Evolutionary conservation across 2,113 vertebrate genomes (phyloP), one percentile per base, ranked within the genome.

Genomic region (Rhinogobius similis): DNA sequence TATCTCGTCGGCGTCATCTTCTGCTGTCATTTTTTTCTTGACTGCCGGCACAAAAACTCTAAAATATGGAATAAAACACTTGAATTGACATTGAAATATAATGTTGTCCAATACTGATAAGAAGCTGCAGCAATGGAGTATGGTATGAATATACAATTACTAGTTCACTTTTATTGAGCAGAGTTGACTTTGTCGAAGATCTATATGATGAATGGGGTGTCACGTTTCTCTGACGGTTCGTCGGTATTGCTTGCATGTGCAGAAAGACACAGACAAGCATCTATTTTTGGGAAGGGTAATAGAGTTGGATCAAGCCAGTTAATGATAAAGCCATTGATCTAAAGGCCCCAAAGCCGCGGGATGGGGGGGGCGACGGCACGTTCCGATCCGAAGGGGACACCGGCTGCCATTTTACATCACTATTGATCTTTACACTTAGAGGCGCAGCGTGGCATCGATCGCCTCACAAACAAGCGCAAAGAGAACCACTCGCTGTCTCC

Each of bases 341-440:
- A 26, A 44, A 78, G 55, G 69, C 1, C 29, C 64, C 85, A 84
- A 62, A 78, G 68, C 23, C 62, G 36, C 53, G n/a, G 62, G 44
- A 66, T n/a, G n/a, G 43, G 36, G 53, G 70, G 24, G 48, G 73
- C 79, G 71, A 62, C 10, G 44, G 81, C 81, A 82, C 46, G 67
- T 82, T 79, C 44, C 66, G 76, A 68, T 69, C 79, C 65, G 74
- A 70, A 24, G 26, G 52, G 65, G 78, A 85, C 71, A 27, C 61
- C 1, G 72, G 82, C 79, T 84, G 85, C 84, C 89, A 88, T 92
- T 89, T 92, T 84, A 85, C 86, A 89, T 89, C 77, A 66, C 75
- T 86, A 90, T 89, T 81, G 88, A 90, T 90, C 82, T 82, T 78
- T 72, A 56, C 65, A 56, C 68, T 27, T 72, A 85, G 75, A 80